Conservation (phyloP, 2,113 vertebrate species). For the zebrafish (Danio rerio) region GRCz12tu NC_133187.1:45493501-45494000, state of each 20-base stretch:
- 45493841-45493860: constrained; percentile 59
- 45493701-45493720: constrained; percentile 33
- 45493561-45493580: no score
- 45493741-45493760: constrained; percentile 2
- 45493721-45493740: constrained; percentile 54
- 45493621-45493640: neutral
- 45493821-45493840: constrained; percentile 58
- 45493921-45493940: constrained; percentile 63
- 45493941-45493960: constrained; percentile 63
- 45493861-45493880: constrained; percentile 50
- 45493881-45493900: constrained; percentile 58
- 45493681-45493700: constrained; percentile 53
- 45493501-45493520: no score
- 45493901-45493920: constrained; percentile 58
- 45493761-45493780: neutral
- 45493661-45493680: constrained; percentile 53
- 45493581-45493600: no score
- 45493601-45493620: no score
- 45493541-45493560: no score
- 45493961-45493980: constrained; percentile 49
- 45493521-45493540: no score
- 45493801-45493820: constrained; percentile 51
- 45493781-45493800: constrained; percentile 42
- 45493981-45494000: constrained; percentile 63
- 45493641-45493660: constrained; percentile 48